Evolutionary conservation across 35 echinoderm and acorn worm species (phyloP).

Genomic region (Acanthaster planci): DNA sequence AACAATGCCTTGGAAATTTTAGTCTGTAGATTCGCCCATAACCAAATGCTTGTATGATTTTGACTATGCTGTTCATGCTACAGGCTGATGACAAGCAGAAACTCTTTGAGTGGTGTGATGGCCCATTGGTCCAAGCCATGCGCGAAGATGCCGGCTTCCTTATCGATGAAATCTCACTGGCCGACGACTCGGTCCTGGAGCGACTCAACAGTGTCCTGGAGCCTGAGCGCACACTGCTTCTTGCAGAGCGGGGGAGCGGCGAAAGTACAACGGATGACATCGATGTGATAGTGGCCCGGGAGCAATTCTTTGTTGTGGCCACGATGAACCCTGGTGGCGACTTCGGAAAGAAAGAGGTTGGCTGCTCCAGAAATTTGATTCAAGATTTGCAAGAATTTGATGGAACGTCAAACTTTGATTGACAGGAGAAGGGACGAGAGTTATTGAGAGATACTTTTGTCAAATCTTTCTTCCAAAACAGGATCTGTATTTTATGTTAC

Average conservation of each 20-base stretch:
- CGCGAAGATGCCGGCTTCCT: conserved; percentile 80
- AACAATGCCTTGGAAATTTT: background rate
- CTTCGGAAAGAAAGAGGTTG: conserved; percentile 98
- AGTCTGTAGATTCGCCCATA: too few relatives aligned
- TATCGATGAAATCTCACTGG: conserved; percentile 94
- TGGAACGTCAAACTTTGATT: too few relatives aligned
- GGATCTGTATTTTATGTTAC: too few relatives aligned
- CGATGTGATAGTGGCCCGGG: conserved; percentile 62
- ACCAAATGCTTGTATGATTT: too few relatives aligned
- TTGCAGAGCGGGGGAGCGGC: conserved; percentile 92
- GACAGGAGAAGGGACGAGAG: too few relatives aligned
- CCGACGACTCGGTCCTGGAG: conserved; percentile 95
- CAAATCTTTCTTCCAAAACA: too few relatives aligned
- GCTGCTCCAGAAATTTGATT: too few relatives aligned
- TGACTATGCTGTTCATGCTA: background rate
- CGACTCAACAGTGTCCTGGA: conserved; percentile 96
- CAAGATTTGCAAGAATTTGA: too few relatives aligned
- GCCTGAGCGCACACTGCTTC: conserved; percentile 76
- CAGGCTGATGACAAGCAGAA: conserved; percentile 80
- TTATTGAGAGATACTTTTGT: too few relatives aligned
- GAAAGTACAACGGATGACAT: conserved; percentile 77
- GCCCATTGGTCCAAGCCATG: conserved; percentile 91
- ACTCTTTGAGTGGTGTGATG: conserved; percentile 99
- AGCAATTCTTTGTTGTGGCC: conserved; percentile 80
- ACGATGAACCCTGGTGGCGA: conserved; percentile 99